Evolutionary conservation across 2,113 vertebrate species (phyloP), one percentile per base, ranked within the genome.

Genomic region (Otolemur garnettii): DNA sequence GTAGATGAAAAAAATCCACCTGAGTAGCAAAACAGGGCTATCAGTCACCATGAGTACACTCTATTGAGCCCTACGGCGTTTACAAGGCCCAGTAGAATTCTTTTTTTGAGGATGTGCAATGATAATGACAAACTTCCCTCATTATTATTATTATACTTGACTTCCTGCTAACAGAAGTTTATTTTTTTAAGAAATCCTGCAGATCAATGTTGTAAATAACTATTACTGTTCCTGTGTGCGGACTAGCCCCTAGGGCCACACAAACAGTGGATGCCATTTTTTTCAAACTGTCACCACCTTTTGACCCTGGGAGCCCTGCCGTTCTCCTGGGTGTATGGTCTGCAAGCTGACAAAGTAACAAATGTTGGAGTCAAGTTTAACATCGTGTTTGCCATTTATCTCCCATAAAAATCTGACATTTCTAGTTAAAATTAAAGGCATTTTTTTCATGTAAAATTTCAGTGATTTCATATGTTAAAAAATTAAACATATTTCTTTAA

Each of bases 331-430:
- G 95, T 33, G 22, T 14, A 42, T 19, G 86, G 26, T 66, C 64
- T 90, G 72, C 90, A 90, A 60, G 62, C 66, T 42, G 79, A 98
- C 95, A 97, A 30, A 3, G 85, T 85, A 98, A 97, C 83, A 95
- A 97, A 83, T 68, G 79, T 82, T 83, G 91, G 8, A 77, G 30
- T 79, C 84, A 86, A 98, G 93, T 96, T 91, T 89, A 11, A 66
- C 38, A 92, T 62, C 8, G 66, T 55, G 4, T 42, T 95, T 15
- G 82, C 81, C 79, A 96, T 97, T 93, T 82, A 35, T 90, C 95
- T 97, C 83, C 50, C 90, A 4, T 30, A 97, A 75, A 96, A 95
- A 6, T 0, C 2, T 3, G 86, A 15, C 10, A 77, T 96, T 72
- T 77, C 50, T 90, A 88, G 53, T 75, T 18, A 91, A 94, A 95